phyloP scores from a whole-genome alignment of 35 echinoderm and acorn worm species.

The Strongylocentrotus purpuratus region DNA sequence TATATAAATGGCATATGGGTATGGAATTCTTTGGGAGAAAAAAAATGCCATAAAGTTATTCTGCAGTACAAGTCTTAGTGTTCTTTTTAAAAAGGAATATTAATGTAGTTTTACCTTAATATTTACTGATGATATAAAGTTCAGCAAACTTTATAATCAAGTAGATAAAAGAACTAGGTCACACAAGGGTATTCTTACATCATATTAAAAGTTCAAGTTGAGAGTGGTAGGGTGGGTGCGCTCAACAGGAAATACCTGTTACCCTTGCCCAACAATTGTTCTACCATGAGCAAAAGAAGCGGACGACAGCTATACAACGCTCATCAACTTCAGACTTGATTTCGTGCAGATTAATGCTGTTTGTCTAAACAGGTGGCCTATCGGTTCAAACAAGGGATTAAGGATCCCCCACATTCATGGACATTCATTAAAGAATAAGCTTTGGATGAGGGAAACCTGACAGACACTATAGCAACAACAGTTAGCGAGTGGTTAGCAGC shows the following conservation, averaged over 20 bases:
- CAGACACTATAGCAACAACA: neutral
- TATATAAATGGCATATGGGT: too few relatives aligned
- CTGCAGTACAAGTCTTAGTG: too few relatives aligned
- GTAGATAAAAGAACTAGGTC: too few relatives aligned
- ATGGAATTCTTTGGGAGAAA: too few relatives aligned
- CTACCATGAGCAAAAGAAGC: neutral
- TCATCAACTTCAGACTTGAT: neutral
- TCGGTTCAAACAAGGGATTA: neutral
- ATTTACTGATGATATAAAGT: too few relatives aligned
- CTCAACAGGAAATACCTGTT: conserved; percentile 2
- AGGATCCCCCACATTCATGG: neutral
- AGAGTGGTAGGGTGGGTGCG: neutral
- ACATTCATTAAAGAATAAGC: neutral
- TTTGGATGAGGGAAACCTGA: neutral
- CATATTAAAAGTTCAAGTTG: neutral
- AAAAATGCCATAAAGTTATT: too few relatives aligned
- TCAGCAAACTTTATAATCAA: too few relatives aligned
- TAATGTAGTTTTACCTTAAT: too few relatives aligned
- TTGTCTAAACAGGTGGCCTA: neutral
- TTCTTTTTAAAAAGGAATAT: too few relatives aligned
- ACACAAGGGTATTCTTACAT: neutral
- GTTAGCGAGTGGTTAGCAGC: neutral
- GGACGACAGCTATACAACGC: neutral
- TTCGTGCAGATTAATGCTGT: neutral
- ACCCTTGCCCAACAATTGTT: neutral